A percentile compares a stretch with the other conserved stretches of the same genome.
Evolutionary conservation across 2,113 vertebrate genomes (phyloP).

Genomic region (Nothoprocta pentlandii): DNA sequence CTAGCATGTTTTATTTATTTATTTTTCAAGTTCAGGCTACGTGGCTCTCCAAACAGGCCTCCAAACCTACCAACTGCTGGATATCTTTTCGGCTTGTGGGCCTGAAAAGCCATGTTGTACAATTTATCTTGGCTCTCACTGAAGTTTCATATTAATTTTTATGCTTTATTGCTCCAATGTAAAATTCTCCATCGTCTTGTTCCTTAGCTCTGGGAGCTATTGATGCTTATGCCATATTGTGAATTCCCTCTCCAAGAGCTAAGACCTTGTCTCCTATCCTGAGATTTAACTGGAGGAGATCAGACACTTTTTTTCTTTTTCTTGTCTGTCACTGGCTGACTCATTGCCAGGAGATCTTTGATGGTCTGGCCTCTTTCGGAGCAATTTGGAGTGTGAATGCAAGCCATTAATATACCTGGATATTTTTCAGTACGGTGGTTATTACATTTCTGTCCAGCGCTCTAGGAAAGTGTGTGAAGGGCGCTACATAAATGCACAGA

Average conservation of each 20-base stretch:
- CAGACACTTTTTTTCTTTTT: not conserved
- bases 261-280: not conserved
- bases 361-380: not conserved
- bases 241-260: slow-evolving; percentile 7
- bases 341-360: not conserved
- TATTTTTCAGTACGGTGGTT: slow-evolving; percentile 25
- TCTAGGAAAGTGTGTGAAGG: slow-evolving; percentile 51
- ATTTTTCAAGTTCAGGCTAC: not conserved
- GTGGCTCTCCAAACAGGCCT: not conserved
- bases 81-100: not conserved
- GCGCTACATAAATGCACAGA: slow-evolving; percentile 57
- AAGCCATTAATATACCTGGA: not conserved
- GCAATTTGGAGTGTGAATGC: not conserved
- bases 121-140: not conserved
- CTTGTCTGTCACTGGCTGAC: not conserved
- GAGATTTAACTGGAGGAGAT: not conserved
- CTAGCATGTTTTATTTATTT: not conserved
- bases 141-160: not conserved
- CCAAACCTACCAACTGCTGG: not conserved
- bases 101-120: not conserved
- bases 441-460: slow-evolving; percentile 33
- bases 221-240: not conserved
- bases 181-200: not conserved
- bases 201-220: not conserved
- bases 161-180: not conserved